Evolutionary conservation across 2,888 invertebrate genomes (phyloP), one percentile per base, ranked within the genome.

Genomic region (Entomobrya multifasciata): DNA sequence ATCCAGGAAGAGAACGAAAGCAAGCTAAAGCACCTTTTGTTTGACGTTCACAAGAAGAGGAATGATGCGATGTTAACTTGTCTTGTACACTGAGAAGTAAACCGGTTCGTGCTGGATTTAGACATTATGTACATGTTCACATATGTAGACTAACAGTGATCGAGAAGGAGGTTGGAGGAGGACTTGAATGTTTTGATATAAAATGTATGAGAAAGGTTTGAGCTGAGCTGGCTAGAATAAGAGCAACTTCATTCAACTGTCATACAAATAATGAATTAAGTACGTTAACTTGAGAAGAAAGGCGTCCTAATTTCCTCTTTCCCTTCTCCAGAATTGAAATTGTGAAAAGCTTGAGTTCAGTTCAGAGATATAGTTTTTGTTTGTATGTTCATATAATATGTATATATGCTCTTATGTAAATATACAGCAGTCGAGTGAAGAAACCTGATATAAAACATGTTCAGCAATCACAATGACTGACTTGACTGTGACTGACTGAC

Each of bases 221-320:
- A 11, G n/a, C n/a, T n/a, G n/a, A n/a, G n/a, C n/a, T n/a, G n/a
- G 36, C 30, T 74, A 11, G 41, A 27, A 55, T 20, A 74, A 55
- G 74, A 27, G 55, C 74, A 74, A 74, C 74, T 55, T 74, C 74
- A 74, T 60, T 77, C 60, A 78, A 62, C 62, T 78, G 78, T 78
- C 78, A 78, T 78, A 49, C 27, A 65, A 62, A 78, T 78, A 78
- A 65, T 65, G 78, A 60, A 78, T 62, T 62, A 78, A 78, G 78
- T 78, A 62, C 78, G 78, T 78, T 74, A 70, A 70, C 70, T 47
- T 70, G 70, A 22, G 47, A 70, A 70, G 70, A 57, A 77, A 77
- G 41, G 41, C 41, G 77, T 20, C 77, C 77, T 77, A 77, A 55
- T 77, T 77, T 77, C 70, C 70, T 20, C 70, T 22, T 25, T 62